These are phyloP conservation scores for Loriculus beryllinus DNA, from an alignment of 2,797 vertebrate genomes.

Conservation along the genomic window DNA sequence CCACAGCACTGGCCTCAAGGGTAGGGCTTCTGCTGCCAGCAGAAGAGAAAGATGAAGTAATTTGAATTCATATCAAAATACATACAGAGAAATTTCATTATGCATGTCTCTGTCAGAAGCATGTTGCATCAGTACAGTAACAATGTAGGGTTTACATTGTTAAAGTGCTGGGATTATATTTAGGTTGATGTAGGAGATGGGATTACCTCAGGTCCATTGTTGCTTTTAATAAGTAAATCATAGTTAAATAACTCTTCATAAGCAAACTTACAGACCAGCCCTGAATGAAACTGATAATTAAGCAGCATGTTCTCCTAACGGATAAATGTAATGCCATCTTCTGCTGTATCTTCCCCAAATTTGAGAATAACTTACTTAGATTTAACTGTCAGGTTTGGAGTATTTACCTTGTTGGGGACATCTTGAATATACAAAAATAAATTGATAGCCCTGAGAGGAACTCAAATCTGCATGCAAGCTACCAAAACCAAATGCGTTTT, in stretches of 20 bases:
- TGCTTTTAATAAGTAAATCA: neutral
- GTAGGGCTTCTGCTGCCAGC: neutral
- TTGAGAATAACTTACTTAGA: neutral
- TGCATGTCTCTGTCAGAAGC: neutral
- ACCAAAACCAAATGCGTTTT: neutral
- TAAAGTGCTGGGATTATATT: neutral
- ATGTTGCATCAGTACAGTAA: neutral
- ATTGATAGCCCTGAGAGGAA: neutral
- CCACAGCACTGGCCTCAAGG: neutral
- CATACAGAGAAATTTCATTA: neutral
- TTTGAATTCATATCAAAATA: neutral
- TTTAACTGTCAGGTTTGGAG: neutral
- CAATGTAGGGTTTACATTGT: neutral
- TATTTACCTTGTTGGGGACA: neutral
- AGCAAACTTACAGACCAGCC: neutral
- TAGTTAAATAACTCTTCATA: neutral
- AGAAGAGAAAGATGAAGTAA: neutral
- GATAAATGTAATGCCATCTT: neutral
- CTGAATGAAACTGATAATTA: neutral
- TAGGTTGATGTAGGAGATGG: neutral
- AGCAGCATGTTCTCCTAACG: neutral
- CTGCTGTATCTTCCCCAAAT: neutral
- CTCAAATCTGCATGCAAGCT: neutral
- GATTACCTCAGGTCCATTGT: neutral
- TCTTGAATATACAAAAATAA: neutral